phyloP scores from a whole-genome alignment of 1,140 invertebrate species.

The Apis cerana region DNA sequence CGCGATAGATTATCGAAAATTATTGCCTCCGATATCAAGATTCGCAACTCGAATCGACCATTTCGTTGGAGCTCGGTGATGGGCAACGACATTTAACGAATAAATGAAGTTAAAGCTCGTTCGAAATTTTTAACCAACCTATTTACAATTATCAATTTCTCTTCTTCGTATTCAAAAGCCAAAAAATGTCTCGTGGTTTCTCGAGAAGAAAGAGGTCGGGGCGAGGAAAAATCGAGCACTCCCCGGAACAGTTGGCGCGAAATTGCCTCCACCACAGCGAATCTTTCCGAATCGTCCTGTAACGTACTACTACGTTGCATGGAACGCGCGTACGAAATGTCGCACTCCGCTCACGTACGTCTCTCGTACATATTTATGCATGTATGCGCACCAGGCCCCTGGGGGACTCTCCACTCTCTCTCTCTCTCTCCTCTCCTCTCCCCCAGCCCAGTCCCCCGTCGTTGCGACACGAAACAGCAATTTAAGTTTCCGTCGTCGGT shows the following conservation, averaged over 20 bases:
- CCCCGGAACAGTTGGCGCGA: slow-evolving; percentile 24
- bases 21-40: too few species aligned
- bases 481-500: slow-evolving; percentile 74
- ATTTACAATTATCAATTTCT: too few species aligned
- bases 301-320: not conserved
- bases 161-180: too few species aligned
- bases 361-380: slow-evolving; percentile 40
- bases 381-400: slow-evolving; percentile 27
- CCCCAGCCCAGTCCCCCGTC: too few species aligned
- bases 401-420: not conserved
- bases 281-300: slow-evolving; percentile 5
- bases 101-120: too few species aligned
- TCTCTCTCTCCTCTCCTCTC: not conserved
- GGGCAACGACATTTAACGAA: too few species aligned
- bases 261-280: slow-evolving; percentile 11
- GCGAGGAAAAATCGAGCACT: slow-evolving; percentile 22
- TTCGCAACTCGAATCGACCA: too few species aligned
- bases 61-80: too few species aligned
- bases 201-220: not conserved
- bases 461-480: slow-evolving; percentile 73
- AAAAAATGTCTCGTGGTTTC: too few species aligned
- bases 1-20: too few species aligned
- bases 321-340: slow-evolving; percentile 29
- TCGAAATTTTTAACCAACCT: too few species aligned
- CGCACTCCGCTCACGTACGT: slow-evolving; percentile 29